Evolutionary conservation across 2,113 vertebrate genomes (phyloP).

Genomic region (Phyllostomus discolor): DNA sequence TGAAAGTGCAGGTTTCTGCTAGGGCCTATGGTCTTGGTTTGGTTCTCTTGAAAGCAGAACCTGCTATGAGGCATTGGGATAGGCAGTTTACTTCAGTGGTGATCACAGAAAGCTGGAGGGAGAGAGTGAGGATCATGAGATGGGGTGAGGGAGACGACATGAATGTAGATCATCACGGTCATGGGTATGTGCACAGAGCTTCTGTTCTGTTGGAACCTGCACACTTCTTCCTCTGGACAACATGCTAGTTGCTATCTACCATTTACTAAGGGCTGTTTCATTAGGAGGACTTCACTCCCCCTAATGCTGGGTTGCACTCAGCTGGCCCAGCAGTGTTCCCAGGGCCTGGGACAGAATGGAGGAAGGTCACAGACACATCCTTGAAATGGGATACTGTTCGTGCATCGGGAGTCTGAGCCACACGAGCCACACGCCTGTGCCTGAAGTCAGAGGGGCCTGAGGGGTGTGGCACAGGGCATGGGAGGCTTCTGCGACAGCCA

Average conservation of each 20-base stretch:
- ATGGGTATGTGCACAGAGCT: background rate
- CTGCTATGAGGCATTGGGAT: background rate
- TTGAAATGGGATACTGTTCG: background rate
- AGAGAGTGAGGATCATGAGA: background rate
- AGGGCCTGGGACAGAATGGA: background rate
- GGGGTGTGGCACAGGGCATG: background rate
- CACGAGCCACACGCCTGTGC: background rate
- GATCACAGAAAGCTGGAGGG: background rate
- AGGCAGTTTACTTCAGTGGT: background rate
- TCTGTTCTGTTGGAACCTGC: background rate
- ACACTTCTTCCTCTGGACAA: background rate
- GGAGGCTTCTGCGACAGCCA: background rate
- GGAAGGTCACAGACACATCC: background rate
- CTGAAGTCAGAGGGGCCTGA: background rate
- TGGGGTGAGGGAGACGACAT: background rate
- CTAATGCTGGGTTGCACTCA: background rate
- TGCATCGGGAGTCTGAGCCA: background rate
- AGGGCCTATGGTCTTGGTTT: background rate
- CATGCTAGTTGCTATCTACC: background rate
- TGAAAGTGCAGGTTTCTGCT: background rate
- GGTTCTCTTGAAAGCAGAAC: background rate
- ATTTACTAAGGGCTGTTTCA: background rate
- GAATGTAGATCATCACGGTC: too few species aligned
- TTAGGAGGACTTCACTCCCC: too few species aligned
- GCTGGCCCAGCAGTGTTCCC: background rate